Percentiles rank a stretch among this genome's conserved stretches.
phyloP scores from a whole-genome alignment of 1,140 invertebrate genomes.

The Pseudomyrmex cubaensis region DNA sequence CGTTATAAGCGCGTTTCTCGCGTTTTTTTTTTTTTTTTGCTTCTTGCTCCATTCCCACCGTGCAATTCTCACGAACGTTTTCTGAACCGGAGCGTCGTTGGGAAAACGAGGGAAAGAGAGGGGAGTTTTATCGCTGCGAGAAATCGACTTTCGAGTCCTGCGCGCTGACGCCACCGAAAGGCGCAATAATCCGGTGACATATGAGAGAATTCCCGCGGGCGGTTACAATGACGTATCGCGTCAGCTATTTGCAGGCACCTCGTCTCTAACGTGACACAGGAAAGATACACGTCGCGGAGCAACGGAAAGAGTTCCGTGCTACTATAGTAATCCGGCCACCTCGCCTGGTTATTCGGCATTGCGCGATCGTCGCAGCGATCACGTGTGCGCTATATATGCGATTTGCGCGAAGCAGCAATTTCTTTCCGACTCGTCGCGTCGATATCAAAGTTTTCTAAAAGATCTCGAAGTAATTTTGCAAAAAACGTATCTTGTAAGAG shows the following conservation, averaged over 20 bases:
- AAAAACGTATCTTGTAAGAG: too few relatives aligned
- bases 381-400: too few relatives aligned
- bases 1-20: not conserved
- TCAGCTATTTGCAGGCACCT: conserved; percentile 16
- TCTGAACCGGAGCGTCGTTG: not conserved
- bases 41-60: not conserved
- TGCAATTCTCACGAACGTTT: not conserved
- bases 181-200: conserved; percentile 30
- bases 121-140: conserved; percentile 9
- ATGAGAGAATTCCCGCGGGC: conserved; percentile 42
- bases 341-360: not conserved
- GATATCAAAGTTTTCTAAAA: too few relatives aligned
- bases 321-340: not conserved
- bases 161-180: conserved; percentile 10
- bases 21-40: not conserved
- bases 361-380: not conserved
- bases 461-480: too few relatives aligned
- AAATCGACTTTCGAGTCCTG: conserved; percentile 2
- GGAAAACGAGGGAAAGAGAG: too few relatives aligned
- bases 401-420: too few relatives aligned
- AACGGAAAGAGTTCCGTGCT: conserved; percentile 3
- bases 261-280: conserved; percentile 24
- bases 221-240: conserved; percentile 40
- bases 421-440: too few relatives aligned
- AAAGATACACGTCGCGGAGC: not conserved